phyloP scores from a whole-genome alignment of 2,797 vertebrate genomes.

The Phyllotis vaccarum region DNA sequence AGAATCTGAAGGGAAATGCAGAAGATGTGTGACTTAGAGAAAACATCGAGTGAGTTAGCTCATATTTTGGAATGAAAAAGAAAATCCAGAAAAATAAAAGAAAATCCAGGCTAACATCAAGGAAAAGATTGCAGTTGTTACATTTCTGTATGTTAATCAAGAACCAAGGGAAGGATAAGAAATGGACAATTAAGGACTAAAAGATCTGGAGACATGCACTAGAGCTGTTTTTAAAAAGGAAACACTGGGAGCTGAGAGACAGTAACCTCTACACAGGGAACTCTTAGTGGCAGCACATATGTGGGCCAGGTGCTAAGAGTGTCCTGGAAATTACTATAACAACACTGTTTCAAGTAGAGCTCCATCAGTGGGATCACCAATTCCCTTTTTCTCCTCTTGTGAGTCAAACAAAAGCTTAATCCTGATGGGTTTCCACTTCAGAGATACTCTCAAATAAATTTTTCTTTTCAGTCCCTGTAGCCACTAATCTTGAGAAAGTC shows the following conservation, averaged over 20 bases:
- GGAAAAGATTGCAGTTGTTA: background rate
- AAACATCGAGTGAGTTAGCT: background rate
- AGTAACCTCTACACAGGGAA: background rate
- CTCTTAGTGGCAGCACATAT: background rate
- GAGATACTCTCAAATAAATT: background rate
- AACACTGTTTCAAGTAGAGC: background rate
- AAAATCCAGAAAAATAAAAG: background rate
- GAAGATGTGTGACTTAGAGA: background rate
- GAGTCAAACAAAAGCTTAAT: background rate
- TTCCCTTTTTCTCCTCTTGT: background rate
- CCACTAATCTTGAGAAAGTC: background rate
- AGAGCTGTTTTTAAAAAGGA: background rate
- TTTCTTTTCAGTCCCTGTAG: background rate
- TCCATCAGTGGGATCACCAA: too few relatives aligned
- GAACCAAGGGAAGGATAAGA: too few relatives aligned
- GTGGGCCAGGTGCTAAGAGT: background rate
- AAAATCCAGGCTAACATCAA: background rate
- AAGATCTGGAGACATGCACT: background rate
- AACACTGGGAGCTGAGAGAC: background rate
- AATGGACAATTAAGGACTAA: background rate
- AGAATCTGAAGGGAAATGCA: background rate
- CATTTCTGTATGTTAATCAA: background rate
- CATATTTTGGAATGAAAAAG: background rate
- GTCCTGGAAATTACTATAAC: background rate
- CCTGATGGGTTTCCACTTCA: background rate